Evolutionary conservation across 2,888 invertebrate species (phyloP).

Genomic region (Parnassius apollo): DNA sequence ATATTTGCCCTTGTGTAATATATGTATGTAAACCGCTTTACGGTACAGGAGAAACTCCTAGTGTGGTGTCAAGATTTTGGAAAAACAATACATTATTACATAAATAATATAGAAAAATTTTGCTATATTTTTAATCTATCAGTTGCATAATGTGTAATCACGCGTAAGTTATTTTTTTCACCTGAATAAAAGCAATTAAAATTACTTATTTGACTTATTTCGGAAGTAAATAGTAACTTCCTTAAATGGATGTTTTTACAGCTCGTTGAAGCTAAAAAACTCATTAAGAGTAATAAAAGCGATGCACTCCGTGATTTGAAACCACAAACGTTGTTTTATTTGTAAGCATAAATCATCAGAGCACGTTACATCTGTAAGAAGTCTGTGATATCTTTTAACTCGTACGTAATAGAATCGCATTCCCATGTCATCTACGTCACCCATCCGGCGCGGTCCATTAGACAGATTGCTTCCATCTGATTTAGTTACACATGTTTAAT

Average conservation of each 20-base stretch:
- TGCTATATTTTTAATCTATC: too few relatives aligned
- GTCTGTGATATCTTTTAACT: conserved; percentile 18
- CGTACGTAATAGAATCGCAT: conserved; percentile 38
- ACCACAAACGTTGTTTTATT: conserved; percentile 13
- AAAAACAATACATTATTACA: too few relatives aligned
- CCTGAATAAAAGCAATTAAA: too few relatives aligned
- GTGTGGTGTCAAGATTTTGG: too few relatives aligned
- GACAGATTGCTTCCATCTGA: conserved; percentile 25
- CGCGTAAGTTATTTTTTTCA: too few relatives aligned
- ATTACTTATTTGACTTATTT: too few relatives aligned
- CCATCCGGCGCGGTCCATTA: conserved; percentile 24
- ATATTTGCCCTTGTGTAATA: too few relatives aligned
- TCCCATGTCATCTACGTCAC: conserved; percentile 53
- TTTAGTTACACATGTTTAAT: conserved; percentile 24
- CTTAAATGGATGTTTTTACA: not conserved
- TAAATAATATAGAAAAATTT: too few relatives aligned
- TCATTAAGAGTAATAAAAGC: conserved; percentile 9
- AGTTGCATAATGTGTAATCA: too few relatives aligned
- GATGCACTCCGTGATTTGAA: conserved; percentile 16
- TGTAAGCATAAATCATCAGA: conserved; percentile 20
- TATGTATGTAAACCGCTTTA: too few relatives aligned
- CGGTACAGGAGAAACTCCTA: too few relatives aligned
- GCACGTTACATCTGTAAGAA: conserved; percentile 9
- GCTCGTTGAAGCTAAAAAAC: conserved; percentile 6
- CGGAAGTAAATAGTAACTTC: too few relatives aligned